A percentile compares a stretch with the other conserved stretches of the same genome.
Evolutionary conservation across 2,113 vertebrate species (phyloP).

Genomic region (Corythaixoides concolor): DNA sequence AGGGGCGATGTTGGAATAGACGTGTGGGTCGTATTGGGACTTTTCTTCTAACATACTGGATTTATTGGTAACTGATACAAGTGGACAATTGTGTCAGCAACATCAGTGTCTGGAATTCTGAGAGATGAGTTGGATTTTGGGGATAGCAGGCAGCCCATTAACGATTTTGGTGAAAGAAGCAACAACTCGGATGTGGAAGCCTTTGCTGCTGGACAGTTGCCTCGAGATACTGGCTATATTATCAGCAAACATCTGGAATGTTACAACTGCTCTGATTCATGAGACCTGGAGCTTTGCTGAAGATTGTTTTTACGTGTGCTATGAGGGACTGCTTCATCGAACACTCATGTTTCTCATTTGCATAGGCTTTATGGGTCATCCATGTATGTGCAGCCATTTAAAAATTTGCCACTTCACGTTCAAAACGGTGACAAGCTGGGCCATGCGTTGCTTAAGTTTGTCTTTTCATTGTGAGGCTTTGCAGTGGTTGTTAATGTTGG

Average conservation of each 20-base stretch:
- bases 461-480: not conserved
- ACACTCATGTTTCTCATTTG: not conserved
- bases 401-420: not conserved
- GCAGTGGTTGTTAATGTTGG: not conserved
- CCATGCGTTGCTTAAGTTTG: too few species aligned
- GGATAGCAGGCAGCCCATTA: not conserved
- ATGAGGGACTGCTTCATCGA: not conserved
- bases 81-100: not conserved
- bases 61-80: not conserved
- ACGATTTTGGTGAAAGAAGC: not conserved
- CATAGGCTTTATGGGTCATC: not conserved
- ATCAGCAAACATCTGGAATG: not conserved
- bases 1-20: not conserved
- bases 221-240: not conserved
- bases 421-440: not conserved
- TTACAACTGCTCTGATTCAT: not conserved
- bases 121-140: not conserved
- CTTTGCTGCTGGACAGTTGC: not conserved
- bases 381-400: not conserved
- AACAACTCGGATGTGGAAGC: not conserved
- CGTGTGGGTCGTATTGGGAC: not conserved
- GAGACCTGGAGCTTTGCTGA: not conserved
- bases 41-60: not conserved
- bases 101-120: not conserved
- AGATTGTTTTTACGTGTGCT: not conserved